These are phyloP conservation scores for Drosophila miranda DNA, from an alignment of 1,140 invertebrate genomes.

Conservation along the genomic window DNA sequence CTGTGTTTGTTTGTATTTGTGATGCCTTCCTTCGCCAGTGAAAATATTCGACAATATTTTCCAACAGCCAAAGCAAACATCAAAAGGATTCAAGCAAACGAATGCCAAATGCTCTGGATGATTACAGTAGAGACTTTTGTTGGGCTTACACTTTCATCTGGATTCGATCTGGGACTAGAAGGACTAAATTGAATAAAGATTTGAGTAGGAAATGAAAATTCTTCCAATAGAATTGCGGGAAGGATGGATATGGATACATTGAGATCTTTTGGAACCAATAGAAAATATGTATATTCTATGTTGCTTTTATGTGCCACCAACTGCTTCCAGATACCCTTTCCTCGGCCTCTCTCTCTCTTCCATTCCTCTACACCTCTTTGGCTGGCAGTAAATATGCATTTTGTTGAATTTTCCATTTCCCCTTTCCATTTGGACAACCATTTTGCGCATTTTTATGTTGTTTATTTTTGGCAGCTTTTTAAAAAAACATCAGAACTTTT, in stretches of 20 bases:
- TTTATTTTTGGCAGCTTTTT: constrained; percentile 78
- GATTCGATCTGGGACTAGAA: too few species aligned
- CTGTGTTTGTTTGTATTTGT: constrained; percentile 53
- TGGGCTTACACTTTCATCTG: not conserved
- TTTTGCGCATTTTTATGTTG: constrained; percentile 77
- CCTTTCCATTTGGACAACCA: constrained; percentile 63
- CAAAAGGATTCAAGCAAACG: constrained; percentile 39
- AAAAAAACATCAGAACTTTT: constrained; percentile 75
- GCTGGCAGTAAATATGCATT: constrained; percentile 73
- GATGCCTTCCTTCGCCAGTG: constrained; percentile 63
- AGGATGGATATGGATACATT: too few species aligned
- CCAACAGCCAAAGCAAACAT: constrained; percentile 65
- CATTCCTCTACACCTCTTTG: constrained; percentile 25
- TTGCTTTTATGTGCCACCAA: not conserved
- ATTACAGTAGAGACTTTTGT: not conserved
- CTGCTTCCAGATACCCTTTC: constrained; percentile 12
- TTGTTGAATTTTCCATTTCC: constrained; percentile 66
- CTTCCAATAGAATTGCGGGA: too few species aligned
- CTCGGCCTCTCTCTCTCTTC: not conserved
- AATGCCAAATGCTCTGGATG: constrained; percentile 34
- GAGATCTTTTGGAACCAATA: not conserved
- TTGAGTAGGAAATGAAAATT: too few species aligned
- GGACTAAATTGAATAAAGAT: too few species aligned
- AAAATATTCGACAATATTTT: constrained; percentile 79
- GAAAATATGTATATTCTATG: too few species aligned